phyloP scores from a whole-genome alignment of 2,113 vertebrate species.

The Ceyx cyanopectus region DNA sequence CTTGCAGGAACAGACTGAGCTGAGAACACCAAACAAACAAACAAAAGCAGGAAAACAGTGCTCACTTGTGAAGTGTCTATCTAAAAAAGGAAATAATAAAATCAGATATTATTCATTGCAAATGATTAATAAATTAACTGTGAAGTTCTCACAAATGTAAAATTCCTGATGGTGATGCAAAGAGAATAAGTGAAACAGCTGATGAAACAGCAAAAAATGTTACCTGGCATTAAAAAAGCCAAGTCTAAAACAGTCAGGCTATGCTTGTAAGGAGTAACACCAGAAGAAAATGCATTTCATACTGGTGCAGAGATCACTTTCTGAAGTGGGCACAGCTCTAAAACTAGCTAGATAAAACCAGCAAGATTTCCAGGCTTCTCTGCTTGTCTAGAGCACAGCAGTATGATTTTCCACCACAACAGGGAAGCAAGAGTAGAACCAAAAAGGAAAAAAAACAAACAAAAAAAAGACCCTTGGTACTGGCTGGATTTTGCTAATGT shows the following conservation, averaged over 20 bases:
- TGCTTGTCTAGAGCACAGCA: constrained; percentile 71
- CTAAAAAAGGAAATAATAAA: neutral
- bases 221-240: neutral
- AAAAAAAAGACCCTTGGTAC: neutral
- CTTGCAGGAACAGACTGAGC: neutral
- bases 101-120: neutral
- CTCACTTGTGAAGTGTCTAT: neutral
- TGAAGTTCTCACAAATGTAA: neutral
- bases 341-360: neutral
- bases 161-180: neutral
- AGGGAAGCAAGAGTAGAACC: constrained; percentile 74
- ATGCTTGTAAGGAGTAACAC: neutral
- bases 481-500: constrained; percentile 77
- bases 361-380: constrained; percentile 61
- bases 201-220: neutral
- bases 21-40: neutral
- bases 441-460: neutral
- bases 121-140: neutral
- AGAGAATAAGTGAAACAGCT: neutral
- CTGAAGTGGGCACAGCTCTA: constrained; percentile 23
- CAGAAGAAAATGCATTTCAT: neutral
- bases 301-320: constrained; percentile 17
- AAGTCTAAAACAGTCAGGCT: neutral
- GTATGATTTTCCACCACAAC: constrained; percentile 76
- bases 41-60: neutral